phyloP scores from a whole-genome alignment of 2,113 vertebrate genomes.

The Cephalopholis sonnerati region DNA sequence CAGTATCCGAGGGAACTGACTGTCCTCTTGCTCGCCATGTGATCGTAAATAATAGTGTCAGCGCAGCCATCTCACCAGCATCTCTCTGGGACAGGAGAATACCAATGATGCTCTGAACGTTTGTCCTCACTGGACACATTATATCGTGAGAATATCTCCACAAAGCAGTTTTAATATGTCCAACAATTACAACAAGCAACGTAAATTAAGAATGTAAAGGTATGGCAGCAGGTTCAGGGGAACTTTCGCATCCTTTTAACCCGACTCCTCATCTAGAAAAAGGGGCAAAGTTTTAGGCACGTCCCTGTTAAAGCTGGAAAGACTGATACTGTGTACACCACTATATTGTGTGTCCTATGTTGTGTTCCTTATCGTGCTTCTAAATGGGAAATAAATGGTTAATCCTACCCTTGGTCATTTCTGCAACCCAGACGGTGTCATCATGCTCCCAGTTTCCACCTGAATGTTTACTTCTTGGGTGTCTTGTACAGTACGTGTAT shows the following conservation, averaged over 20 bases:
- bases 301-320: conserved; percentile 43
- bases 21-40: not conserved
- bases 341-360: conserved; percentile 74
- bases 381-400: conserved; percentile 72
- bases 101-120: not conserved
- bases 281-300: conserved; percentile 14
- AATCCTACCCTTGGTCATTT: conserved; percentile 58
- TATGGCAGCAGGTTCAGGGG: conserved; percentile 41
- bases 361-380: conserved; percentile 77
- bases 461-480: conserved; percentile 82
- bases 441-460: conserved; percentile 71
- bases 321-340: conserved; percentile 66
- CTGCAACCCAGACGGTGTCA: conserved; percentile 64
- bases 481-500: conserved; percentile 78
- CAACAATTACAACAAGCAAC: no score
- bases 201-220: not conserved
- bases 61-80: conserved; percentile 65
- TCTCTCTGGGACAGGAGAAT: conserved; percentile 50
- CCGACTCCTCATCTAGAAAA: conserved; percentile 22
- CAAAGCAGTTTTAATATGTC: not conserved
- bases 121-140: not conserved
- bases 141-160: conserved; percentile 5
- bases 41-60: conserved; percentile 21
- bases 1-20: conserved; percentile 18
- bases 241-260: not conserved